Percentiles rank a stretch among this genome's conserved stretches.
Evolutionary conservation across 1,140 invertebrate genomes (phyloP).

Genomic region (Zelostemma sp.): DNA sequence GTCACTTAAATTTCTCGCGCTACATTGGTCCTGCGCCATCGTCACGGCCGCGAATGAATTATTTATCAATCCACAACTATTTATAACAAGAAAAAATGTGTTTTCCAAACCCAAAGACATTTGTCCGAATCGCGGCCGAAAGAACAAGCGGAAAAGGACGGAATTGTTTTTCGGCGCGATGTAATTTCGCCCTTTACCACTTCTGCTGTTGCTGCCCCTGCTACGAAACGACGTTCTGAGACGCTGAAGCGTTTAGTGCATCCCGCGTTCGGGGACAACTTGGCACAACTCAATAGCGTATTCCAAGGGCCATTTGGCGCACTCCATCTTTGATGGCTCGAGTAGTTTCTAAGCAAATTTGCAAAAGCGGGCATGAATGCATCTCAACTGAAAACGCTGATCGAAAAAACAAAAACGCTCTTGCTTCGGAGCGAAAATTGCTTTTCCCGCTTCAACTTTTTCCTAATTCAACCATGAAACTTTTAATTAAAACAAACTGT

Average conservation of each 20-base stretch:
- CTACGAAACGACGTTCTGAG: slow-evolving; percentile 14
- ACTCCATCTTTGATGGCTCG: slow-evolving; percentile 29
- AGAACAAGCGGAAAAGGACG: no score
- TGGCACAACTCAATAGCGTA: slow-evolving; percentile 18
- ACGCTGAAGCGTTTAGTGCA: slow-evolving; percentile 24
- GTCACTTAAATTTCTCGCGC: slow-evolving; percentile 50
- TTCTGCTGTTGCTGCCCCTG: no score
- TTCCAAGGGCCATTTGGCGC: slow-evolving; percentile 22
- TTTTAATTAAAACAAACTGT: no score
- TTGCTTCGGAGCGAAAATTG: background rate
- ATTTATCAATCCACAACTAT: slow-evolving; percentile 47
- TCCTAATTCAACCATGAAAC: background rate
- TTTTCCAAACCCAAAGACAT: no score
- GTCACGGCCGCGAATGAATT: slow-evolving; percentile 44
- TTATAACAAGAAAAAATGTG: slow-evolving; percentile 38
- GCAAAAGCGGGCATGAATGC: slow-evolving; percentile 13
- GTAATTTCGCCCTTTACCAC: slow-evolving; percentile 27
- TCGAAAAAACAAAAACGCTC: slow-evolving; percentile 1
- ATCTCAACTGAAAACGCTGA: slow-evolving; percentile 4
- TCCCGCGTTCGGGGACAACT: slow-evolving; percentile 24
- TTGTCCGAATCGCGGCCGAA: no score
- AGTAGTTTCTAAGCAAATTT: slow-evolving; percentile 28
- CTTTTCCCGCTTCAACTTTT: background rate
- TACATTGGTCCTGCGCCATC: slow-evolving; percentile 38
- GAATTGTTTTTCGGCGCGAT: slow-evolving; percentile 1